Evolutionary conservation across 2,797 vertebrate species (phyloP), one percentile per base, ranked within the genome.

Genomic region (Sebastes trivittatus): DNA sequence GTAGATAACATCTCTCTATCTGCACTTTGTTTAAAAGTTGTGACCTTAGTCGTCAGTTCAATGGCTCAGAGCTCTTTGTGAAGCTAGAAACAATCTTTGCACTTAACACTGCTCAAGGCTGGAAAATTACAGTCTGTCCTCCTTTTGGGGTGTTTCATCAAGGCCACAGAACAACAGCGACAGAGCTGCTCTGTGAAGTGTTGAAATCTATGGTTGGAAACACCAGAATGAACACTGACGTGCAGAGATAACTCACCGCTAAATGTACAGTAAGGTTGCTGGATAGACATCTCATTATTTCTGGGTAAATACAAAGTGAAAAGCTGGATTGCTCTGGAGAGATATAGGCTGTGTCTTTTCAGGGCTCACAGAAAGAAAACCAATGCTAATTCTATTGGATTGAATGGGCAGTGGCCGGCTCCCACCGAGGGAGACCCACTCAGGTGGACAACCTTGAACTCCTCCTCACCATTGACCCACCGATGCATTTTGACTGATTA

Each of bases 371-470:
- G 75, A 42, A 60, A 83, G 72, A 64, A 60, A 83, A 70, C 80
- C 42, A 4, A 42, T 70, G 77, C 46, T 84, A 79, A 86, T 88
- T 84, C 62, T 77, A 42, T 79, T 80, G 76, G 84, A 36, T 76
- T 79, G 79, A 85, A 81, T 79, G 52, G 65, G 46, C 61, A 60
- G 70, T 54, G 63, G 61, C 65, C 64, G 13, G 68, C 66, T 82
- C 54, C 78, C 49, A 73, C 66, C 2, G 34, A 83, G 70, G 63
- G 73, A 87, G 74, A 82, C 18, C 67, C 55, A 67, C 80, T 86
- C 83, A 89, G 82, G 73, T 84, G 77, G 84, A 81, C 85, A 80
- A 85, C 87, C 87, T 90, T 84, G 83, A 92, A 85, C 89, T 84
- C 80, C 71, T 75, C 52, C 84, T 61, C 78, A 78, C 82, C 82